Evolutionary conservation across 2,113 vertebrate species (phyloP).

Genomic region (Ariopsis seemanni): DNA sequence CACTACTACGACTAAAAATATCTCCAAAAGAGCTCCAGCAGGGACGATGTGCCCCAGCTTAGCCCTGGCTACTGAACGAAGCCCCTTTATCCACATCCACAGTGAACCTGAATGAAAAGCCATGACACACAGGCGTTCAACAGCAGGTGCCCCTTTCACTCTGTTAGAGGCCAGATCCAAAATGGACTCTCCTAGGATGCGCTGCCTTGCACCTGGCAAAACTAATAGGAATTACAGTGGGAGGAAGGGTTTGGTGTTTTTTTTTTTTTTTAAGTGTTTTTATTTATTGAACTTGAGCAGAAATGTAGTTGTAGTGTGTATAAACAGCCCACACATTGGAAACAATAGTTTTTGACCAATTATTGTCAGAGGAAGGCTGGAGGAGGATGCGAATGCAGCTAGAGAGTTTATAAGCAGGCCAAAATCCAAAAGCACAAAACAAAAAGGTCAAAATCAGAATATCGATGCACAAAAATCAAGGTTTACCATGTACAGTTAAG

Average conservation of each 20-base stretch:
- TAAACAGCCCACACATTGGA: neutral
- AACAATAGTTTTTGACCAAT: neutral
- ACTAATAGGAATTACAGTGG: neutral
- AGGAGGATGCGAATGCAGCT: too few species aligned
- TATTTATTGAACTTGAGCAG: neutral
- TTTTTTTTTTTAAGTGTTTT: too few species aligned
- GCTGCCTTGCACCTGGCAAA: neutral
- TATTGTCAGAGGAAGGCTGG: too few species aligned
- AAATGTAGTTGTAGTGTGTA: neutral
- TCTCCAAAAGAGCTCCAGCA: conserved; percentile 65
- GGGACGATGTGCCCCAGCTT: conserved; percentile 61
- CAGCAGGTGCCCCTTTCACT: conserved; percentile 54
- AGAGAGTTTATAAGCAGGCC: too few species aligned
- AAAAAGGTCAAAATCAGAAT: too few species aligned
- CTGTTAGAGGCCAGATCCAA: conserved; percentile 31
- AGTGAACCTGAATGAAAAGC: conserved; percentile 54
- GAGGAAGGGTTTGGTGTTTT: too few species aligned
- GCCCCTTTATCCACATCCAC: conserved; percentile 65
- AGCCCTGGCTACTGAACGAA: conserved; percentile 61
- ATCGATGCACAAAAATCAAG: too few species aligned
- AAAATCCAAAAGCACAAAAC: too few species aligned
- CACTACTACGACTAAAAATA: conserved; percentile 71
- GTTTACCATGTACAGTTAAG: too few species aligned
- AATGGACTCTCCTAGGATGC: conserved; percentile 41
- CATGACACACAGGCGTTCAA: conserved; percentile 60